Evolutionary conservation across 2,113 vertebrate species (phyloP).

Genomic region (Lampris incognitus): DNA sequence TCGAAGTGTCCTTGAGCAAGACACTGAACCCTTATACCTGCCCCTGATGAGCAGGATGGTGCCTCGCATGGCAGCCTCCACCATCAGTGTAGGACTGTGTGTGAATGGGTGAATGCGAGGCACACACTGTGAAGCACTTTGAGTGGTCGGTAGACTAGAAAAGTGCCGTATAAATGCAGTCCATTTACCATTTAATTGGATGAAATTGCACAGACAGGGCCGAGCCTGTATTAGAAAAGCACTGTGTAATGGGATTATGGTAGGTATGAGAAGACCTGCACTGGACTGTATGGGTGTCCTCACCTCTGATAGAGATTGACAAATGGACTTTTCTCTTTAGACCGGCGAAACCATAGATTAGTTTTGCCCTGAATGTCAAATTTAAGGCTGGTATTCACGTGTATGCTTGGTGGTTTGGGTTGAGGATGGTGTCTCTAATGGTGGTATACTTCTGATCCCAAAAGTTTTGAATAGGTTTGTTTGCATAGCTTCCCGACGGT

Average conservation of each 20-base stretch:
- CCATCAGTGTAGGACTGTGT: too few species aligned
- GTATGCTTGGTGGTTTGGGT: neutral
- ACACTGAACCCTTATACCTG: too few species aligned
- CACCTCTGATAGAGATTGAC: neutral
- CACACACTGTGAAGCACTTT: too few species aligned
- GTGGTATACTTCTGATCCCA: neutral
- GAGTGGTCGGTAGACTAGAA: too few species aligned
- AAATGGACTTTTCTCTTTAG: neutral
- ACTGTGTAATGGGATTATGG: constrained; percentile 20
- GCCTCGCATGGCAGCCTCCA: too few species aligned
- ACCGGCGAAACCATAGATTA: neutral
- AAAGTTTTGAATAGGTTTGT: too few species aligned
- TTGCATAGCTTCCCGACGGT: too few species aligned
- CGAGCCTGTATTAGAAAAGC: constrained; percentile 24
- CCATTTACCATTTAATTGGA: constrained; percentile 13
- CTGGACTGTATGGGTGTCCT: neutral
- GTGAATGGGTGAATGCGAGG: too few species aligned
- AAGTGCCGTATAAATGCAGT: too few species aligned
- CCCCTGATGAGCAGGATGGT: too few species aligned
- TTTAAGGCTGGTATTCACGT: neutral
- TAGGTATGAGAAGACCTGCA: neutral
- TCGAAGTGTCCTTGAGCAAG: too few species aligned
- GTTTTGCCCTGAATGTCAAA: neutral
- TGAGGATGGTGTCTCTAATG: neutral
- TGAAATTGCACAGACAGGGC: constrained; percentile 44